Conservation (phyloP, 2,113 vertebrate species). For the Corythoichthys haematopterus region DNA sequence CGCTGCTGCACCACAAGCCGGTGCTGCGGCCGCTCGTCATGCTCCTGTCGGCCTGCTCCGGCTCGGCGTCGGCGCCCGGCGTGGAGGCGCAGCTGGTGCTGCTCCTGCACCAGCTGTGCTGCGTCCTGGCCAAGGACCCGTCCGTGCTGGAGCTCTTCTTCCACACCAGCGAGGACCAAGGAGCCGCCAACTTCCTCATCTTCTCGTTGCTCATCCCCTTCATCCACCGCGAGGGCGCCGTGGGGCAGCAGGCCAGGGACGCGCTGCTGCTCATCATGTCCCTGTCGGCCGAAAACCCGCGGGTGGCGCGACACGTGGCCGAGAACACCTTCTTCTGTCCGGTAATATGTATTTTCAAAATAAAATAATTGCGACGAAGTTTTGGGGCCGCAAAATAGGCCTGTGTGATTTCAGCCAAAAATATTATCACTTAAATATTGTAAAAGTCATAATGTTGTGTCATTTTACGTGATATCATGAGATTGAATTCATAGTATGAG, state of each 20-base stretch:
- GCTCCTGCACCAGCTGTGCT: slow-evolving; percentile 90
- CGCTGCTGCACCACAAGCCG: slow-evolving; percentile 93
- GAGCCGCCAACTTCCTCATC: slow-evolving; percentile 96
- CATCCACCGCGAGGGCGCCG: slow-evolving; percentile 89
- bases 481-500: no score
- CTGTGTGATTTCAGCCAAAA: no score
- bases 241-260: slow-evolving; percentile 94
- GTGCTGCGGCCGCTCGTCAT: slow-evolving; percentile 93
- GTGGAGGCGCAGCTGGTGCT: slow-evolving; percentile 89
- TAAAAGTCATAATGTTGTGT: no score
- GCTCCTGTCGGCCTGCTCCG: slow-evolving; percentile 89
- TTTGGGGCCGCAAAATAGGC: no score
- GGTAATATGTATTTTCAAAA: slow-evolving; percentile 51
- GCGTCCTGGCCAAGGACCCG: slow-evolving; percentile 88
- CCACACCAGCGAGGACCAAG: slow-evolving; percentile 96
- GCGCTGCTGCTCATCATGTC: slow-evolving; percentile 95
- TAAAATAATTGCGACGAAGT: no score
- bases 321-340: slow-evolving; percentile 97
- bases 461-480: no score
- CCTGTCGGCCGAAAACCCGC: slow-evolving; percentile 86
- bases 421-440: no score
- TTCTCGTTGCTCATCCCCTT: slow-evolving; percentile 96
- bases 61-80: slow-evolving; percentile 31
- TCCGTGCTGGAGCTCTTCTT: slow-evolving; percentile 95
- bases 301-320: slow-evolving; percentile 86